Conservation (phyloP, 2,888 invertebrate species). For the Dynastes grantii region DNA sequence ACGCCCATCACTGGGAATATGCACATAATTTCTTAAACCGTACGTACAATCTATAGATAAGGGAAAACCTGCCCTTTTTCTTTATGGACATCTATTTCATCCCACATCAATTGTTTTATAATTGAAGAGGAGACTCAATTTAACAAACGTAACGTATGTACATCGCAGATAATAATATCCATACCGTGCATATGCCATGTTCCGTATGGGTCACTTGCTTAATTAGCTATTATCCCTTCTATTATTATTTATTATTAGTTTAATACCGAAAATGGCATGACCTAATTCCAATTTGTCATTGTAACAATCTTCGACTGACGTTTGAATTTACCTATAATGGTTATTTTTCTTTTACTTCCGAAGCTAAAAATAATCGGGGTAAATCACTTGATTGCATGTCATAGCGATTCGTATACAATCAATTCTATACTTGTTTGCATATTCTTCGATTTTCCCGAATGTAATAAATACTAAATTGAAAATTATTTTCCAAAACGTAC, state of each 20-base stretch:
- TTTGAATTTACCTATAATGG: too few relatives aligned
- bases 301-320: background rate
- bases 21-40: too few relatives aligned
- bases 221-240: constrained; percentile 17
- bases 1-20: background rate
- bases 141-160: constrained; percentile 21
- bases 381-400: constrained; percentile 23
- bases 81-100: too few relatives aligned
- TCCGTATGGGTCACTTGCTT: constrained; percentile 5
- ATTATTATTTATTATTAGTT: constrained; percentile 54
- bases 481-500: background rate
- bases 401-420: background rate
- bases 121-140: constrained; percentile 46
- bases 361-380: constrained; percentile 26
- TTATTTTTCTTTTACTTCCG: constrained; percentile 10
- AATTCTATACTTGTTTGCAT: background rate
- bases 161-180: constrained; percentile 13
- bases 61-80: too few relatives aligned
- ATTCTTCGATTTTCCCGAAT: background rate
- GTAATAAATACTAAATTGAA: background rate
- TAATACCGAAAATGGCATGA: constrained; percentile 47
- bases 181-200: background rate
- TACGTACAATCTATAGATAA: background rate
- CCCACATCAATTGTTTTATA: constrained; percentile 49
- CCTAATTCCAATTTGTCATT: constrained; percentile 29